Percentiles rank a stretch among this genome's conserved stretches.
These are phyloP conservation scores for Hyles vespertilio DNA, from an alignment of 1,140 invertebrate species.

Conservation along the genomic window DNA sequence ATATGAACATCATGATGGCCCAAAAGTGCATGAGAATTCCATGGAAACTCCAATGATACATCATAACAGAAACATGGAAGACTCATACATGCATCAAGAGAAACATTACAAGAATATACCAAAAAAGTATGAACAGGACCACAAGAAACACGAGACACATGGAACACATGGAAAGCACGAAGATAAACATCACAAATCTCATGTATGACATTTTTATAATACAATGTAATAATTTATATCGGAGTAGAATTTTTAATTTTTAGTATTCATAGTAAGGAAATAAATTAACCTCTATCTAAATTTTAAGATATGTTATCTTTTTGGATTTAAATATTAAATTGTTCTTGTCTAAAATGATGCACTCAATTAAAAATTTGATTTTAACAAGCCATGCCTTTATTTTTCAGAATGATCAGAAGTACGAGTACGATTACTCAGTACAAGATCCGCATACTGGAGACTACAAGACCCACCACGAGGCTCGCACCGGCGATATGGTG, in stretches of 20 bases:
- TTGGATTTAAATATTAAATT: too few relatives aligned
- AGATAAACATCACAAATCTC: slow-evolving; percentile 2
- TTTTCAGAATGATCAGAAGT: slow-evolving; percentile 48
- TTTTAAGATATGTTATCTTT: too few relatives aligned
- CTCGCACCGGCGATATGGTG: slow-evolving; percentile 38
- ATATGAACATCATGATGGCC: neutral
- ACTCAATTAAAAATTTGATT: neutral
- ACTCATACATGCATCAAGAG: neutral
- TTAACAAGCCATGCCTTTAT: neutral
- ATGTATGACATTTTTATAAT: neutral
- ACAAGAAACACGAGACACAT: slow-evolving; percentile 16
- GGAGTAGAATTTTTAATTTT: too few relatives aligned
- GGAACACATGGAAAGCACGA: slow-evolving; percentile 1
- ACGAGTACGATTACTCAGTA: slow-evolving; percentile 59
- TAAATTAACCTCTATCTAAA: neutral
- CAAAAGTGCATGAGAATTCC: too few relatives aligned
- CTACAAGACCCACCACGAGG: slow-evolving; percentile 41
- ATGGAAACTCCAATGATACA: too few relatives aligned
- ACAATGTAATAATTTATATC: too few relatives aligned
- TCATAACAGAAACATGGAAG: too few relatives aligned
- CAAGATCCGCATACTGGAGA: slow-evolving; percentile 42
- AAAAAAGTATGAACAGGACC: neutral
- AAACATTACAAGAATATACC: neutral
- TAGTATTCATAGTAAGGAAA: too few relatives aligned
- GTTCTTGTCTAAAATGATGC: too few relatives aligned